Base-by-base conservation (phyloP, 2,113 vertebrate genomes). In the Butorides virescens region DNA sequence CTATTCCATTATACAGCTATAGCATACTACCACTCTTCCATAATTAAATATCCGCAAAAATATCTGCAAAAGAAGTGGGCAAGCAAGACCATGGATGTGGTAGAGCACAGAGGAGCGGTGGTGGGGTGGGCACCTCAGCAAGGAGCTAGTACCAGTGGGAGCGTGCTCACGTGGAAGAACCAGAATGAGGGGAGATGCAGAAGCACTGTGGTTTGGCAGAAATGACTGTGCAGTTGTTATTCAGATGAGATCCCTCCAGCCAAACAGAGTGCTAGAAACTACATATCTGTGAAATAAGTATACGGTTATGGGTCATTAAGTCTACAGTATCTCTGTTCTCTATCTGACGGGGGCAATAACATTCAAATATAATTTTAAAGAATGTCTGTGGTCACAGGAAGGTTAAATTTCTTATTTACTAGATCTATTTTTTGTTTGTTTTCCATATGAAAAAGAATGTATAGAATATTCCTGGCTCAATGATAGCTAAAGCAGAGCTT, bases 231-330 rank as follows among this genome's bases (percentile, higher is more conserved):
- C 68, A 77, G 25, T 36, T 63, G 56, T 93, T 92, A 92, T 88
- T 94, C 83, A 96, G 79, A 96, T 88, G 79, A 95, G 75, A 77
- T 66, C 47, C 93, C 61, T 55, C 32, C 86, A 92, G 75, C 75
- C 86, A 95, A 95, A 95, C n/a, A 90, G 50, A 88, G 65, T 1
- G 17, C 79, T 63, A 67, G 79, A 34, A 95, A 94, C 68, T 93
- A 39, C 44, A 10, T 75, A 77, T 68, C 88, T 93, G 92, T 94
- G 92, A 96, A 96, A 94, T 95, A 92, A 78, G 61, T 93, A 29
- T 91, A 61, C 0, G 1, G 72, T 63, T 84, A 81, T 49, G 83
- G 82, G 65, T 76, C 90, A 88, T 92, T 96, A 93, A 83, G 30
- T 71, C 67, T 76, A 44, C 50, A 56, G 65, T 49, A 61, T 88